Base-by-base conservation (phyloP, 2,113 vertebrate species). In the Anthoscopus minutus region DNA sequence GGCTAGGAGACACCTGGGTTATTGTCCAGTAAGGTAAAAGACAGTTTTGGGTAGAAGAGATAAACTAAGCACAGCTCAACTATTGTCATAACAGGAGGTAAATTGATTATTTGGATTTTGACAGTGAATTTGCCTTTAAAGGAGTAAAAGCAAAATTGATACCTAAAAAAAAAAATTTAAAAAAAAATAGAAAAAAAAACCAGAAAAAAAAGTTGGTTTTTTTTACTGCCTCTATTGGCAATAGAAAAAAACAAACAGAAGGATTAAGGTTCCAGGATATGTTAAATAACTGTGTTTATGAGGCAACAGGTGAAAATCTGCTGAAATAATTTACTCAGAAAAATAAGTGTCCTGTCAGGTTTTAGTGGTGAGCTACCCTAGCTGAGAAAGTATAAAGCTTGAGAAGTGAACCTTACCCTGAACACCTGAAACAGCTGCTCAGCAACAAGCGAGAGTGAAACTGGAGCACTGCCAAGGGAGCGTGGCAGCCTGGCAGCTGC, bases 391-490 rank as follows among this genome's bases (percentile, higher is more conserved):
- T 27, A 27, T 6, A 40, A 57, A 61, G 61, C 4, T 6, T 61
- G 47, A 91, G 86, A 30, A 42, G 65, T 40, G 73, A 40, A 35
- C 20, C 64, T 47, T 47, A 56, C 40, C 57, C 47, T 38, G 21
- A 66, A 37, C 47, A 90, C 82, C 85, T 92, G 87, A 77, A 83
- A 70, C 79, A 80, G 67, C 61, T 73, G n/a, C 78, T 81, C 91
- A 76, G 94, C 89, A 76, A 88, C 69, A 84, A 83, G 94, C 12
- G 54, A n/a, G 93, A 86, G 84, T 81, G 72, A 61, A 80, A 21
- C 19, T 44, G 86, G 88, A 87, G 58, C 11, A 47, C 27, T 73
- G 94, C 85, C 89, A 58, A 62, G 53, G 56, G 35, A 72, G 56
- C 1, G 2, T 37, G 81, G 45, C 47, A 74, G 81, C 35, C 82